phyloP scores from a whole-genome alignment of 1,140 invertebrate genomes.

The Samia ricini region DNA sequence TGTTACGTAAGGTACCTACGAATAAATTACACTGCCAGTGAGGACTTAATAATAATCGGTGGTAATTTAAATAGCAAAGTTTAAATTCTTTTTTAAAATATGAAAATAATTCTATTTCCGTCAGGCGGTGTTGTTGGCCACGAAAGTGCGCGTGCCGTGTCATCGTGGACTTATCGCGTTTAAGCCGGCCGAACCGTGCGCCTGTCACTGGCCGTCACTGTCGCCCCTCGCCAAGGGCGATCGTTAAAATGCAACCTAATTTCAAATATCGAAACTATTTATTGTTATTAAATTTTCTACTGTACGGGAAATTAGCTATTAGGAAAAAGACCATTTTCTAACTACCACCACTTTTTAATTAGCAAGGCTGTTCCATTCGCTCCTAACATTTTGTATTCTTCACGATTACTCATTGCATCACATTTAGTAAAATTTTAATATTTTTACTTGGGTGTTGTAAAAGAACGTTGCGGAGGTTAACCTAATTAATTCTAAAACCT shows the following conservation, averaged over 20 bases:
- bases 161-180: conserved; percentile 51
- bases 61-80: conserved; percentile 6
- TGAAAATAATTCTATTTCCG: conserved; percentile 19
- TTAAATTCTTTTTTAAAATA: conserved; percentile 7
- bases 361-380: too few relatives aligned
- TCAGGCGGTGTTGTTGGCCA: conserved; percentile 15
- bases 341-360: too few relatives aligned
- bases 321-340: too few relatives aligned
- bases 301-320: too few relatives aligned
- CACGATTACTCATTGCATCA: too few relatives aligned
- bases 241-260: conserved; percentile 39
- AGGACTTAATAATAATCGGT: not conserved
- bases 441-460: too few relatives aligned
- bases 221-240: conserved; percentile 19
- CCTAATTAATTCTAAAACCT: too few relatives aligned
- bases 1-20: not conserved
- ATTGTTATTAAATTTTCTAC: conserved; percentile 24
- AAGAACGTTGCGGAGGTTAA: too few relatives aligned
- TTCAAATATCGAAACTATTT: conserved; percentile 36
- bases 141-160: conserved; percentile 44
- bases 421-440: too few relatives aligned
- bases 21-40: not conserved
- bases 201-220: conserved; percentile 48
- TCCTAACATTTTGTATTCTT: too few relatives aligned
- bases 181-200: conserved; percentile 10